phyloP scores from a whole-genome alignment of 2,113 vertebrate genomes.

The Capra hircus region DNA sequence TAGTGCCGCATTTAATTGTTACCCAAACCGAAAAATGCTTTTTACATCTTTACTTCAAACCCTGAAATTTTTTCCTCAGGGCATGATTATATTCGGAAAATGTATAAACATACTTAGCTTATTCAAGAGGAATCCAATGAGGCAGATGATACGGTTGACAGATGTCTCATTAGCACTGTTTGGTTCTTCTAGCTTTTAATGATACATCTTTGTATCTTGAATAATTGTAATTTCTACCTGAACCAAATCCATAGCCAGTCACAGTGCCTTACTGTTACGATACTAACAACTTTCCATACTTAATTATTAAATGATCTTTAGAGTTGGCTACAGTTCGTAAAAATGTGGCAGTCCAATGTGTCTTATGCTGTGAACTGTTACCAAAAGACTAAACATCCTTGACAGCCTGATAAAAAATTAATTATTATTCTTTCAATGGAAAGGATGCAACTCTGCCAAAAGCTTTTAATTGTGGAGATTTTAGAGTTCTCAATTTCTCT shows the following conservation, averaged over 20 bases:
- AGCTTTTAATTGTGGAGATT: constrained; percentile 34
- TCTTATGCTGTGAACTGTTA: constrained; percentile 59
- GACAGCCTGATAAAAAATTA: constrained; percentile 74
- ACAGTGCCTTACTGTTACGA: constrained; percentile 24
- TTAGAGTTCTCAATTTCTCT: not conserved
- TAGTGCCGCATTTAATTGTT: not conserved
- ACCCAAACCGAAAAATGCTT: not conserved
- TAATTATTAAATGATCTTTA: constrained; percentile 75
- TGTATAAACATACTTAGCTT: not conserved
- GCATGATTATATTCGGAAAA: not conserved
- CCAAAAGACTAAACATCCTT: constrained; percentile 65
- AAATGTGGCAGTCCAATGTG: constrained; percentile 55
- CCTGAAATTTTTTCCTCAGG: not conserved
- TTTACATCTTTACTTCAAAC: not conserved
- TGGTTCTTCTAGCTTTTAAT: not conserved
- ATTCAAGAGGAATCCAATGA: not conserved
- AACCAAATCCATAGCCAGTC: not conserved
- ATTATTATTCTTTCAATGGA: constrained; percentile 59
- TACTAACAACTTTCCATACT: constrained; percentile 50
- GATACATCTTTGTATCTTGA: not conserved
- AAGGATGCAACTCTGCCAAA: constrained; percentile 34
- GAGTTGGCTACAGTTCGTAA: constrained; percentile 61
- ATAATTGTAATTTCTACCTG: not conserved
- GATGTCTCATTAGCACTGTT: not conserved
- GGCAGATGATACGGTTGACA: not conserved